These are phyloP conservation scores for Acromyrmex echinatior DNA, from an alignment of 1,140 invertebrate genomes.

Conservation along the genomic window DNA sequence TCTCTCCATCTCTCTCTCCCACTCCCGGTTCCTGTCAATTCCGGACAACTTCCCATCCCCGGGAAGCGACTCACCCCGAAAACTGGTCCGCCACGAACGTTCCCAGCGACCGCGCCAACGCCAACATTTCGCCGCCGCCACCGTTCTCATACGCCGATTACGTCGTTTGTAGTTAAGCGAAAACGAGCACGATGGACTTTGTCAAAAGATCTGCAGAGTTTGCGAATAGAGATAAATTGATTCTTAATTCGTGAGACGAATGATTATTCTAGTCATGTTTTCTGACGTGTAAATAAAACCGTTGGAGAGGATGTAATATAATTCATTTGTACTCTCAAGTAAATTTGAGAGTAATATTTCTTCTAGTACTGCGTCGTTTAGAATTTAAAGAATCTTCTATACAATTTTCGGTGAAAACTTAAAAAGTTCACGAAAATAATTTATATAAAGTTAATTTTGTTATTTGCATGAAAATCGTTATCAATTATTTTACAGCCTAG, in stretches of 20 bases:
- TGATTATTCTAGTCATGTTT: conserved; percentile 9
- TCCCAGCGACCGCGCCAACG: conserved; percentile 36
- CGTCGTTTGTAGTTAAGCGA: conserved; percentile 37
- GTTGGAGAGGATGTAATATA: neutral
- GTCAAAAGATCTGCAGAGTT: conserved; percentile 28
- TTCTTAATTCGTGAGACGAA: conserved; percentile 10
- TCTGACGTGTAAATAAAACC: neutral
- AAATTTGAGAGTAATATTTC: neutral
- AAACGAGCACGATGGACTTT: conserved; percentile 33
- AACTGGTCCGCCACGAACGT: conserved; percentile 43
- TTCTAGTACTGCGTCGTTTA: neutral
- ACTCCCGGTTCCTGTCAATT: conserved; percentile 75
- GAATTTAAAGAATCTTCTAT: neutral
- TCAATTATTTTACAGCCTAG: neutral
- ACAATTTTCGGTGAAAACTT: neutral
- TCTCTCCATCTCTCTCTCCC: conserved; percentile 62
- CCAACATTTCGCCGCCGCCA: conserved; percentile 20
- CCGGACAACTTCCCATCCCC: conserved; percentile 74
- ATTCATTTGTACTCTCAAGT: neutral
- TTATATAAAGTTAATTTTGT: neutral
- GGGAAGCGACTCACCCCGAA: conserved; percentile 52
- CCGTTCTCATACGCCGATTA: conserved; percentile 41
- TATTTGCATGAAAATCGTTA: neutral
- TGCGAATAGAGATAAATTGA: neutral
- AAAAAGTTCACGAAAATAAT: neutral